Evolutionary conservation across 2,888 invertebrate genomes (phyloP), one percentile per base, ranked within the genome.

Genomic region (Sphaerophoria taeniata): DNA sequence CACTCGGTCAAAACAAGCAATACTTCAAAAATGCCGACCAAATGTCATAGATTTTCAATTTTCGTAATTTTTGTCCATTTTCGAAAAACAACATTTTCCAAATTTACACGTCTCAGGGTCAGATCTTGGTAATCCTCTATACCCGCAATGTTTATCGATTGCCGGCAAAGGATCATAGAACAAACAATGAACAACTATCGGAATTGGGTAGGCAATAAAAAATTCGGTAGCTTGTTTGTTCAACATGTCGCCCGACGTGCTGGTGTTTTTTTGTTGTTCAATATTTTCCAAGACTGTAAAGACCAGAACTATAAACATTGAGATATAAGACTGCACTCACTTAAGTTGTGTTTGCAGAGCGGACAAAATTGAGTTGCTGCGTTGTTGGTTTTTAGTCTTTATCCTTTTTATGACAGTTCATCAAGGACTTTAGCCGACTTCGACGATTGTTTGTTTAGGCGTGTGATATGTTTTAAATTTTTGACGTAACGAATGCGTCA

Each of bases 171-270:
- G 84, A 84, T 67, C 79, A 56, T 74, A 75, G 74, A 60, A 33
- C 70, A 67, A 60, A 33, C 70, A 74, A 75, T 74, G 49, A 78
- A 33, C 65, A 73, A 70, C 51, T 74, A 69, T n/a, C 36, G 12
- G 16, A 12, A 12, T 0, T 43, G 16, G 69, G 72, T n/a, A n/a
- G 69, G 84, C 70, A 79, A 81, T 80, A 53, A 85, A 80, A 85
- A 81, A 85, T 85, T 53, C 85, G 69, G 85, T 85, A 85, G 85
- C 85, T 70, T 85, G 81, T 85, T 85, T 85, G 80, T 76, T 85
- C 55, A 85, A 81, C 85, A 85, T 85, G 85, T 85, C 85, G 84
- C 72, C 53, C 49, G 24, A 49, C n/a, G n/a, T 47, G 71, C 71
- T 69, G 49, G 55, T 71, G 69, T 63, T 47, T 75, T 39, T 33